Percentiles rank a stretch among this genome's conserved stretches.
phyloP scores from a whole-genome alignment of 2,113 vertebrate genomes.

The Sterna hirundo region DNA sequence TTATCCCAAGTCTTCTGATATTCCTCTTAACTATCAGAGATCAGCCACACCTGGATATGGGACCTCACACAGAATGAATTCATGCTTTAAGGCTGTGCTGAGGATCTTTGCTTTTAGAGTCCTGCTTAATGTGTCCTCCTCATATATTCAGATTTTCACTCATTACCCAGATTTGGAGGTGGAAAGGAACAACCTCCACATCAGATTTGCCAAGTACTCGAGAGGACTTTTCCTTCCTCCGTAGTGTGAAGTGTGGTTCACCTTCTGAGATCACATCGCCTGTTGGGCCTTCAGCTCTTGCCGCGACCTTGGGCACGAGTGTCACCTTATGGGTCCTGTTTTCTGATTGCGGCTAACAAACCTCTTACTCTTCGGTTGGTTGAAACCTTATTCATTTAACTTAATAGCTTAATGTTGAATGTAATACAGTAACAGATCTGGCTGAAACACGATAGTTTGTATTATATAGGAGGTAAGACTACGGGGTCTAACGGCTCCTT shows the following conservation, averaged over 20 bases:
- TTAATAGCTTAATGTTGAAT: not conserved
- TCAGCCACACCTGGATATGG: not conserved
- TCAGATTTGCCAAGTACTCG: not conserved
- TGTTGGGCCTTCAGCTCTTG: not conserved
- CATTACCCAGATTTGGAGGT: not conserved
- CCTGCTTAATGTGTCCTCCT: not conserved
- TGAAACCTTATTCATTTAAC: not conserved
- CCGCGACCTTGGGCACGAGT: not conserved
- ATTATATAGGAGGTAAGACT: not conserved
- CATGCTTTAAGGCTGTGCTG: fast-evolving
- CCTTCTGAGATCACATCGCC: not conserved
- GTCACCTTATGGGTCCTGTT: not conserved
- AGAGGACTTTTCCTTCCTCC: not conserved
- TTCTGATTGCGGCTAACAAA: not conserved
- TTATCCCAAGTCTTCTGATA: not conserved
- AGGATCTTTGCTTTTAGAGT: not conserved
- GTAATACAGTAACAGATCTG: not conserved
- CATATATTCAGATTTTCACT: not conserved
- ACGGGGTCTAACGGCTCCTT: not conserved
- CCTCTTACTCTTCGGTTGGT: not conserved
- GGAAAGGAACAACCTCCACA: not conserved
- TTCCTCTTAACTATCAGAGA: not conserved
- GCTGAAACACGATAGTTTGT: not conserved
- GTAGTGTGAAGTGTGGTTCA: not conserved
- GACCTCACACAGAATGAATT: not conserved